Evolutionary conservation across 2,888 invertebrate species (phyloP), one percentile per base, ranked within the genome.

Genomic region (Rhagium mordax): DNA sequence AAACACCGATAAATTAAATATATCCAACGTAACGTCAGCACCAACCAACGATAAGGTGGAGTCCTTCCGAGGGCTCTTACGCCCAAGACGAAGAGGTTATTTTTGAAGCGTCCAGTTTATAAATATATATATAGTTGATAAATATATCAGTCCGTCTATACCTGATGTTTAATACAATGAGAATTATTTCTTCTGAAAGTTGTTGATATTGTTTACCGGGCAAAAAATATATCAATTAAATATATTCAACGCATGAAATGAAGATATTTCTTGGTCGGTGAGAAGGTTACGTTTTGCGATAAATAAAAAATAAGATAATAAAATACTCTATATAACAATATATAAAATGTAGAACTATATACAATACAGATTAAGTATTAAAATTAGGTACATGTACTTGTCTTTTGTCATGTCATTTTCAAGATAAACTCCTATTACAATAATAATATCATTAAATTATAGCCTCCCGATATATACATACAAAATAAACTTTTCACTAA

Each of bases 341-440:
- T 83, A 81, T 82, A 83, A 84, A 67, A 67, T 81, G 57, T 79
- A 78, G 70, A 78, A 81, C 77, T 85, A 85, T 85, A 70, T 85
- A 85, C 83, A 84, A 79, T 83, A 81, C 81, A 82, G 77, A 81
- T 81, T 84, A 83, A 84, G 83, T 84, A 85, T 83, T 84, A 84
- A 86, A 86, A 84, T 85, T 85, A 86, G 85, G 85, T 86, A 86
- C 85, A 83, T 84, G 82, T 77, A 78, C 73, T 74, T 73, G 75
- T 79, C 77, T 78, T 76, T 70, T 70, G 71, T 75, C 73, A 77
- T 72, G 76, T 76, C 72, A 72, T 70, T 71, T 74, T 76, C 62
- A 69, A 67, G 71, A 65, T 21, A 53, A 53, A 57, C 6, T 47
- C 16, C 64, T 64, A 51, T 49, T 51, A 21, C 18, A 20, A 61